Conservation (phyloP, 2,797 vertebrate genomes). For the Enteromius anoplus region DNA sequence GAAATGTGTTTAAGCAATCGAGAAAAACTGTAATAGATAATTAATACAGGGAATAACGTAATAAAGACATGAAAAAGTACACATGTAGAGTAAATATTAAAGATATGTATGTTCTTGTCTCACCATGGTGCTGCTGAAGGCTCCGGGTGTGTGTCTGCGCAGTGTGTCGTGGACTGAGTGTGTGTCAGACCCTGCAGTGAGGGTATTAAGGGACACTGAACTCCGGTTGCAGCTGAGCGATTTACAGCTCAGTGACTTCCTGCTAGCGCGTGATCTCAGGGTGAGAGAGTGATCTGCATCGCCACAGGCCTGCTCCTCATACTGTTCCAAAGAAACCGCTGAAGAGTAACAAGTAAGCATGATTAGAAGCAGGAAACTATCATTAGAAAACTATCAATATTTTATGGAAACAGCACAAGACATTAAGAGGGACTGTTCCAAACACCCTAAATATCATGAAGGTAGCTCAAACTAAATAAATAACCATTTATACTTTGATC, state of each 20-base stretch:
- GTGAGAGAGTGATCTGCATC: constrained; percentile 63
- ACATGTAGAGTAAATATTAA: neutral
- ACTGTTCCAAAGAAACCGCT: constrained; percentile 87
- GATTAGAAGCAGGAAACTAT: neutral
- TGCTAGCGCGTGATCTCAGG: constrained; percentile 62
- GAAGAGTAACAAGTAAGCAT: constrained; percentile 33
- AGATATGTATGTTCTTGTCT: constrained; percentile 56
- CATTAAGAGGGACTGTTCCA: neutral
- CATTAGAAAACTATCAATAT: neutral
- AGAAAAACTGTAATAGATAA: neutral
- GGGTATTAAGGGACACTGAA: constrained; percentile 72
- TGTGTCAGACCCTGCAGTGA: constrained; percentile 66
- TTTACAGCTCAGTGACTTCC: constrained; percentile 69
- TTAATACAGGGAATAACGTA: constrained; percentile 7
- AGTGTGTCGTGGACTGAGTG: constrained; percentile 58
- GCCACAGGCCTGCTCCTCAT: constrained; percentile 74
- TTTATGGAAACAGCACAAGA: neutral
- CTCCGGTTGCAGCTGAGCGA: constrained; percentile 73
- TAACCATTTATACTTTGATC: too few species aligned
- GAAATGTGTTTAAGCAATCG: too few species aligned
- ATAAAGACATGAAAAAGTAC: neutral
- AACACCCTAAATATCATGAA: too few species aligned
- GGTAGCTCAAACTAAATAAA: too few species aligned
- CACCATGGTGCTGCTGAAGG: constrained; percentile 91
- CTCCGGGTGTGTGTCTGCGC: constrained; percentile 67